Percentiles rank a stretch among this genome's conserved stretches.
phyloP scores from a whole-genome alignment of 2,113 vertebrate genomes.

The Centrocercus urophasianus region DNA sequence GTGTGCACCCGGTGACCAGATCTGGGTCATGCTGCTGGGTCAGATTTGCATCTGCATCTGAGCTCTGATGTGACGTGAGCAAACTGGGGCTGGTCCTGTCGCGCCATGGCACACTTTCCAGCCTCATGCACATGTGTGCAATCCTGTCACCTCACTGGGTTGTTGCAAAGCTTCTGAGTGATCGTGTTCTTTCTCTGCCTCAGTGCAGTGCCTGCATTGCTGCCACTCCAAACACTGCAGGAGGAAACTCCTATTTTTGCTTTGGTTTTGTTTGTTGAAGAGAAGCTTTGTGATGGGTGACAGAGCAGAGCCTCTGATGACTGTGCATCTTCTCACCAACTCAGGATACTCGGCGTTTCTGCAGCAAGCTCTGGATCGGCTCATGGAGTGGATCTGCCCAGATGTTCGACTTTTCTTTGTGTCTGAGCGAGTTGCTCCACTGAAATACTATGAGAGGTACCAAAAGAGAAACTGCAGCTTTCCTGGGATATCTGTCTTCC shows the following conservation, averaged over 20 bases:
- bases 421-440: constrained; percentile 82
- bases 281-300: constrained; percentile 70
- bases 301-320: constrained; percentile 74
- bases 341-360: constrained; percentile 82
- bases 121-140: rapidly evolving
- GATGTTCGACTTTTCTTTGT: constrained; percentile 88
- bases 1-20: rapidly evolving
- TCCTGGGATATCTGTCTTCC: constrained; percentile 89
- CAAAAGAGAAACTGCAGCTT: constrained; percentile 73
- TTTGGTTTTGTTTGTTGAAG: not conserved
- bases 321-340: constrained; percentile 88
- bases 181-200: not conserved
- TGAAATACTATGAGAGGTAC: constrained; percentile 56
- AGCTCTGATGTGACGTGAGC: not conserved
- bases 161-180: not conserved
- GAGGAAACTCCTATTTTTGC: not conserved
- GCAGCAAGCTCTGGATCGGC: constrained; percentile 86
- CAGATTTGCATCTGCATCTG: not conserved
- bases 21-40: not conserved
- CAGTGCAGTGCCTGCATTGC: not conserved
- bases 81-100: rapidly evolving
- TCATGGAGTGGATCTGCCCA: constrained; percentile 85
- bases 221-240: rapidly evolving
- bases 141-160: rapidly evolving
- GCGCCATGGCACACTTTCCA: not conserved